phyloP scores from a whole-genome alignment of 35 echinoderm and acorn worm genomes.

The Apostichopus japonicus region DNA sequence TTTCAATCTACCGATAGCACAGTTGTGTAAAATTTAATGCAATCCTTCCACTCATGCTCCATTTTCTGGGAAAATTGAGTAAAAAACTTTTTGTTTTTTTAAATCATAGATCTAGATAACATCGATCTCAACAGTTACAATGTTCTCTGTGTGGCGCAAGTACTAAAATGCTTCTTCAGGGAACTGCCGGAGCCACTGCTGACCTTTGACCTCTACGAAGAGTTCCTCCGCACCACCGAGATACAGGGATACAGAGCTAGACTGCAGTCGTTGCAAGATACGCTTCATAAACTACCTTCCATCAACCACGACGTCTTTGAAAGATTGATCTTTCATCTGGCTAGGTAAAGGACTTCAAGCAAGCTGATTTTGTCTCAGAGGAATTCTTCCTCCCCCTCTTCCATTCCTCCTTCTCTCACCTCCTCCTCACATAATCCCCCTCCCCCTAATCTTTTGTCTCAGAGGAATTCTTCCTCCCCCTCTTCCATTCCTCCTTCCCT shows the following conservation, averaged over 20 bases:
- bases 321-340: conserved; percentile 93
- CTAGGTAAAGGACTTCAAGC: conserved; percentile 64
- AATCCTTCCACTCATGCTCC: no score
- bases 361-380: no score
- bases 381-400: no score
- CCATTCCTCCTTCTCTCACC: no score
- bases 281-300: conserved; percentile 81
- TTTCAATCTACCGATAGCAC: no score
- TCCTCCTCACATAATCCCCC: no score
- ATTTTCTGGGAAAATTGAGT: not conserved
- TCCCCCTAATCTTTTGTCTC: no score
- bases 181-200: conserved; percentile 93
- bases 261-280: conserved; percentile 72
- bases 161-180: conserved; percentile 96
- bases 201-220: conserved; percentile 97
- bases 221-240: conserved; percentile 84
- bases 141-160: conserved; percentile 87
- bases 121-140: conserved; percentile 88
- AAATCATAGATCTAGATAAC: conserved; percentile 67
- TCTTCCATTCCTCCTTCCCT: no score
- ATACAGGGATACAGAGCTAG: conserved; percentile 71
- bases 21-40: no score
- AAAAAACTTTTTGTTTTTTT: conserved; percentile 4
- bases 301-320: conserved; percentile 91
- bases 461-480: no score